phyloP scores from a whole-genome alignment of 2,888 invertebrate species.

The Aricia artaxerxes region DNA sequence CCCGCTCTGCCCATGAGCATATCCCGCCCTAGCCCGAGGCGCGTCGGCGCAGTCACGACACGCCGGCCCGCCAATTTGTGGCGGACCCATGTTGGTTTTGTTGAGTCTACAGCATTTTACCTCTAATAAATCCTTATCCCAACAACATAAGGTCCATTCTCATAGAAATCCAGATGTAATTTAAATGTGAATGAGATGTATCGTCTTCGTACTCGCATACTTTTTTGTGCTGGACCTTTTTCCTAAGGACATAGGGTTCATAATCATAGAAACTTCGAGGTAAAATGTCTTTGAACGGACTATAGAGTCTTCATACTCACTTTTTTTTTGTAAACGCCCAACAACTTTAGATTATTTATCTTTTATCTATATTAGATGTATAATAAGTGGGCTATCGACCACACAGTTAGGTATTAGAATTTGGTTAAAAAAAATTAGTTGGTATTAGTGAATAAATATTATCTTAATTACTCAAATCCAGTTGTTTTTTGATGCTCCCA shows the following conservation, averaged over 20 bases:
- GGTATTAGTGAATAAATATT: background rate
- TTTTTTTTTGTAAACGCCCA: constrained; percentile 17
- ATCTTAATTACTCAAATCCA: background rate
- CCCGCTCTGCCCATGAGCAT: constrained; percentile 46
- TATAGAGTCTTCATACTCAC: background rate
- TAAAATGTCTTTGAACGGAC: background rate
- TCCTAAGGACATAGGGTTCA: no score
- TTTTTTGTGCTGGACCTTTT: background rate
- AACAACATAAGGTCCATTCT: background rate
- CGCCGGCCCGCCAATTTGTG: constrained; percentile 77
- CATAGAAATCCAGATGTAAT: background rate
- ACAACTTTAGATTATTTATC: constrained; percentile 16
- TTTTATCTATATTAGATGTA: constrained; percentile 12
- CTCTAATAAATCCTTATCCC: background rate
- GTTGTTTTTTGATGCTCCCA: background rate
- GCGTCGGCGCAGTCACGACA: constrained; percentile 71
- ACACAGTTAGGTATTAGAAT: constrained; percentile 36
- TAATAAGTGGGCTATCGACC: constrained; percentile 29
- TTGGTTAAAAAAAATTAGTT: background rate
- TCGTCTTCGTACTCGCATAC: background rate
- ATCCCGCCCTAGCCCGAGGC: constrained; percentile 65
- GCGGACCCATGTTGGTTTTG: constrained; percentile 79
- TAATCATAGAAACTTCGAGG: background rate
- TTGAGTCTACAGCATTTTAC: constrained; percentile 71
- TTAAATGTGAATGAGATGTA: background rate